These are phyloP conservation scores for Uloborus plumipes DNA, from an alignment of 2,888 invertebrate genomes.

Conservation along the genomic window DNA sequence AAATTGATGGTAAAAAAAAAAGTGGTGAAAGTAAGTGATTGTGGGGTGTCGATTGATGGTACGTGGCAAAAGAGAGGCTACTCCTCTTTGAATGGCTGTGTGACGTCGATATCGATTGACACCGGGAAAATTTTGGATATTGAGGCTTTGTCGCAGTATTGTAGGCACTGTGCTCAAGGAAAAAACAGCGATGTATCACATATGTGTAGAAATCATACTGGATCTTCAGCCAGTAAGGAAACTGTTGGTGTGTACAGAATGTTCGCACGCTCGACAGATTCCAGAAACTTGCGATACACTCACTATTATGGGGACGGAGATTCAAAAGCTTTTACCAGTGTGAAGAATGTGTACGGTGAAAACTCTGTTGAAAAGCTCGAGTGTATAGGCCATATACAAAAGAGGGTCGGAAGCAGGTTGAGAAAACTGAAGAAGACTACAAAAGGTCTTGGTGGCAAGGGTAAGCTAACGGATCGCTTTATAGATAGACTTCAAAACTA, in stretches of 20 bases:
- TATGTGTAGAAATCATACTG: background rate
- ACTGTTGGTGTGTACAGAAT: slow-evolving; percentile 1
- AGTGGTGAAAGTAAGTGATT: too few species aligned
- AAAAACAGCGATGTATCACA: background rate
- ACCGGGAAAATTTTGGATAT: too few species aligned
- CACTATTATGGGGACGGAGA: slow-evolving; percentile 22
- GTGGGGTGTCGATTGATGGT: slow-evolving; percentile 18
- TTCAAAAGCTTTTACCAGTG: slow-evolving; percentile 9
- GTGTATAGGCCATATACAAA: slow-evolving; percentile 18
- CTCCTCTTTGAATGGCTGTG: slow-evolving; percentile 24
- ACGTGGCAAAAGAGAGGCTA: slow-evolving; percentile 5
- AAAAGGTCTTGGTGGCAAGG: slow-evolving; percentile 15
- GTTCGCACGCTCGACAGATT: slow-evolving; percentile 1
- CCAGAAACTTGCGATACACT: background rate
- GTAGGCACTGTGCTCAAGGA: background rate
- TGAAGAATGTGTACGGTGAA: slow-evolving; percentile 9
- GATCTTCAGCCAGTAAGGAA: slow-evolving; percentile 8
- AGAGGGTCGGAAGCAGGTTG: slow-evolving; percentile 7
- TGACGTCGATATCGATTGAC: slow-evolving; percentile 10
- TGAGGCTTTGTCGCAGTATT: slow-evolving; percentile 19
- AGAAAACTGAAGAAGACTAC: background rate
- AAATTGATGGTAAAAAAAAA: too few species aligned
- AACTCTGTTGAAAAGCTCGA: background rate
- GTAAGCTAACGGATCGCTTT: slow-evolving; percentile 12
- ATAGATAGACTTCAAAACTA: slow-evolving; percentile 24